phyloP scores from a whole-genome alignment of 2,113 vertebrate species.

The Craseonycteris thonglongyai region DNA sequence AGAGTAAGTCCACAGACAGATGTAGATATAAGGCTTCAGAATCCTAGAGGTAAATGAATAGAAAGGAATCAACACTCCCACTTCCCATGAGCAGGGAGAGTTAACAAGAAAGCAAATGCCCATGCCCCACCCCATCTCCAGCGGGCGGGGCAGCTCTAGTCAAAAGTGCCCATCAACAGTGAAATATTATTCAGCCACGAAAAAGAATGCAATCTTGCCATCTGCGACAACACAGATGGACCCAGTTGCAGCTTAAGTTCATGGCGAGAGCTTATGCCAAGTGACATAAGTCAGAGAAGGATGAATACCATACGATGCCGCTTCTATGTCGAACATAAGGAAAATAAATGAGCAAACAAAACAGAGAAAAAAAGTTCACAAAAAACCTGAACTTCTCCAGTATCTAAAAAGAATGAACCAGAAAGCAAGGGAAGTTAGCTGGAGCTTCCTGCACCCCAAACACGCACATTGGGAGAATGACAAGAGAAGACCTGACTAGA shows the following conservation, averaged over 20 bases:
- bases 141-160: background rate
- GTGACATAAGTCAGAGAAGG: too few relatives aligned
- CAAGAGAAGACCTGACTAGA: too few relatives aligned
- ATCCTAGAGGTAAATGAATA: background rate
- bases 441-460: background rate
- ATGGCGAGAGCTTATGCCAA: too few relatives aligned
- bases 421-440: background rate
- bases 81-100: slow-evolving; percentile 31
- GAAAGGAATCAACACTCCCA: background rate
- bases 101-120: too few relatives aligned
- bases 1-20: background rate
- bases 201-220: too few relatives aligned
- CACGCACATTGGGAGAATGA: background rate
- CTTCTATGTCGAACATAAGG: too few relatives aligned
- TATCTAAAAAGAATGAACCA: background rate
- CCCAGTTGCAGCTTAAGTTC: too few relatives aligned
- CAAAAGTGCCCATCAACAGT: background rate
- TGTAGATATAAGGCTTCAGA: background rate
- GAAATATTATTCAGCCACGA: too few relatives aligned
- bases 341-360: too few relatives aligned
- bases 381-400: background rate
- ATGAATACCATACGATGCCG: too few relatives aligned
- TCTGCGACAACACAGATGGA: too few relatives aligned
- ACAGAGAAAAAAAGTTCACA: background rate
- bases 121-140: background rate